phyloP scores from a whole-genome alignment of 2,888 invertebrate genomes.

The Rhagium mordax region DNA sequence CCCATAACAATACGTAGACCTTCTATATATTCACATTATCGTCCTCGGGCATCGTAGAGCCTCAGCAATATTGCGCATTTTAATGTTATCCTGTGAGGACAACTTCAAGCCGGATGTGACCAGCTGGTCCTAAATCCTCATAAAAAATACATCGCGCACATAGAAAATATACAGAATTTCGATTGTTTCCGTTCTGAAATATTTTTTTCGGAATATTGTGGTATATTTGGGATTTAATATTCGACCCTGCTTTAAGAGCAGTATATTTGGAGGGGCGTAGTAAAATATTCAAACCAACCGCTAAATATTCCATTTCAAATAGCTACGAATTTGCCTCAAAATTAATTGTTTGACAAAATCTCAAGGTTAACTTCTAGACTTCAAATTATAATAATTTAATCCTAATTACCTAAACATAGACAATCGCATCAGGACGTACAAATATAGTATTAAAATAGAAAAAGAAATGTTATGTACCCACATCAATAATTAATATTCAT shows the following conservation, averaged over 20 bases:
- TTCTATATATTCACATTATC: conserved; percentile 15
- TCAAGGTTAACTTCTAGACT: too few relatives aligned
- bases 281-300: too few relatives aligned
- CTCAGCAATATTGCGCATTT: conserved; percentile 40
- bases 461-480: too few relatives aligned
- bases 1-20: neutral
- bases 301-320: too few relatives aligned
- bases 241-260: neutral
- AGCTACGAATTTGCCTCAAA: too few relatives aligned
- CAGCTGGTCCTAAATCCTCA: conserved; percentile 38
- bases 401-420: too few relatives aligned
- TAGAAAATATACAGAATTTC: conserved; percentile 29
- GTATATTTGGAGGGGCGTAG: too few relatives aligned
- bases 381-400: too few relatives aligned
- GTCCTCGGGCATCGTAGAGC: conserved; percentile 7
- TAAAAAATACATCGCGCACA: conserved; percentile 38
- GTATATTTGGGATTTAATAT: neutral
- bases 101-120: conserved; percentile 38
- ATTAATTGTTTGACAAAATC: too few relatives aligned
- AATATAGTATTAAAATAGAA: too few relatives aligned
- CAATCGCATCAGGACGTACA: too few relatives aligned
- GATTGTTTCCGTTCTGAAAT: conserved; percentile 3
- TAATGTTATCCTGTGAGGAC: conserved; percentile 41
- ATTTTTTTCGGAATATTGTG: neutral
- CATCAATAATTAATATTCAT: too few relatives aligned